These are phyloP conservation scores for Drosophila recens DNA, from an alignment of 2,888 invertebrate genomes.

Conservation along the genomic window DNA sequence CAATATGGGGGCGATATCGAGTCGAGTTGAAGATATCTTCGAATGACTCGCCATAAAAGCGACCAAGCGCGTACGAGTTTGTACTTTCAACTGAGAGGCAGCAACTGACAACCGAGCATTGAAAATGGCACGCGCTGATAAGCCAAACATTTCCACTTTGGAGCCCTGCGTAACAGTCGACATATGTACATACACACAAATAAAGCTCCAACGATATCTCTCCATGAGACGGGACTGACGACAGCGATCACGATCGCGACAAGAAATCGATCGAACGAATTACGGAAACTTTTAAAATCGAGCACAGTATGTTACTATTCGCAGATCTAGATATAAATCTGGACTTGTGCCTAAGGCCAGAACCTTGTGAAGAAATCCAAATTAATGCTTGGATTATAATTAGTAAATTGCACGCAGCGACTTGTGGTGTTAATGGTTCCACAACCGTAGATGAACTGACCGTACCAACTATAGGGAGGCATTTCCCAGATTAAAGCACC, in stretches of 20 bases:
- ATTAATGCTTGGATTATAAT: background rate
- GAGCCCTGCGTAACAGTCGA: slow-evolving; percentile 7
- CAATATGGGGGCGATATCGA: slow-evolving; percentile 30
- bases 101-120: slow-evolving; percentile 14
- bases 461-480: background rate
- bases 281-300: background rate
- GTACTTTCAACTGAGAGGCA: slow-evolving; percentile 2
- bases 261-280: background rate
- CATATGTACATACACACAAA: background rate
- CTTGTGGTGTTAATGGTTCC: slow-evolving; percentile 13
- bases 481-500: slow-evolving; percentile 21
- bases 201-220: slow-evolving; percentile 1
- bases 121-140: slow-evolving; percentile 48
- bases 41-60: slow-evolving; percentile 7
- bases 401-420: background rate
- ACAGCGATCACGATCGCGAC: slow-evolving; percentile 9
- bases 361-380: no score
- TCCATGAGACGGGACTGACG: slow-evolving; percentile 1
- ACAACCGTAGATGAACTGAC: slow-evolving; percentile 21
- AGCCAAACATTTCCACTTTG: slow-evolving; percentile 28
- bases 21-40: slow-evolving; percentile 33
- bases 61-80: background rate
- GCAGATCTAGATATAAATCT: background rate
- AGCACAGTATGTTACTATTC: background rate
- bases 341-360: no score